phyloP scores from a whole-genome alignment of 2,113 vertebrate genomes.

The Ceuthmochares aereus region DNA sequence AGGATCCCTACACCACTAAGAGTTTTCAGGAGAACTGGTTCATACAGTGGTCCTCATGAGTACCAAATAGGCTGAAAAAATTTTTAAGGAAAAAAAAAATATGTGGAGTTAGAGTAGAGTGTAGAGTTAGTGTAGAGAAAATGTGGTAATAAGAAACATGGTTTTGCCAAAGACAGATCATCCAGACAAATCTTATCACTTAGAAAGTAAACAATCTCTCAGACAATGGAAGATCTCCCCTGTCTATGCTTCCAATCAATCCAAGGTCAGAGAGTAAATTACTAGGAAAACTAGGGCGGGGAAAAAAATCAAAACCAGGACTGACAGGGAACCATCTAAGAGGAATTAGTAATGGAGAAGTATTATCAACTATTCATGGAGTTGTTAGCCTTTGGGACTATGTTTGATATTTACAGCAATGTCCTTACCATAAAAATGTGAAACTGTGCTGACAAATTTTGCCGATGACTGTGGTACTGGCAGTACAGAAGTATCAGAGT shows the following conservation, averaged over 20 bases:
- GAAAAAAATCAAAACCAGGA: not conserved
- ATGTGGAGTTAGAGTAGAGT: not conserved
- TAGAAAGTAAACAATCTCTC: not conserved
- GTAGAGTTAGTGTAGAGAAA: not conserved
- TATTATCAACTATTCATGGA: not conserved
- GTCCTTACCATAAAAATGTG: not conserved
- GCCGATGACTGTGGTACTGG: not conserved
- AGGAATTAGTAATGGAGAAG: not conserved
- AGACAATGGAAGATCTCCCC: not conserved
- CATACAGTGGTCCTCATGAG: not conserved
- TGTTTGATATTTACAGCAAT: not conserved
- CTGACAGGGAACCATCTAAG: not conserved
- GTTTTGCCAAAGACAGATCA: not conserved
- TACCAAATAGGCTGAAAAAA: not conserved
- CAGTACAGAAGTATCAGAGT: not conserved
- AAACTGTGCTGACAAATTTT: not conserved
- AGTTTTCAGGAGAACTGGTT: not conserved
- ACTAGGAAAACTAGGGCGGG: not conserved
- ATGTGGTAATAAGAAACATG: not conserved
- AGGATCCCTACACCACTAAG: not conserved
- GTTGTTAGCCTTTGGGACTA: accelerated
- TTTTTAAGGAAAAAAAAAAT: not conserved
- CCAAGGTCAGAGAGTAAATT: not conserved
- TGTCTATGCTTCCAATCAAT: not conserved
- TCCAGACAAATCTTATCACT: not conserved